These are phyloP conservation scores for Tringa solitaria DNA, from an alignment of 2,113 vertebrate genomes.

Conservation along the genomic window DNA sequence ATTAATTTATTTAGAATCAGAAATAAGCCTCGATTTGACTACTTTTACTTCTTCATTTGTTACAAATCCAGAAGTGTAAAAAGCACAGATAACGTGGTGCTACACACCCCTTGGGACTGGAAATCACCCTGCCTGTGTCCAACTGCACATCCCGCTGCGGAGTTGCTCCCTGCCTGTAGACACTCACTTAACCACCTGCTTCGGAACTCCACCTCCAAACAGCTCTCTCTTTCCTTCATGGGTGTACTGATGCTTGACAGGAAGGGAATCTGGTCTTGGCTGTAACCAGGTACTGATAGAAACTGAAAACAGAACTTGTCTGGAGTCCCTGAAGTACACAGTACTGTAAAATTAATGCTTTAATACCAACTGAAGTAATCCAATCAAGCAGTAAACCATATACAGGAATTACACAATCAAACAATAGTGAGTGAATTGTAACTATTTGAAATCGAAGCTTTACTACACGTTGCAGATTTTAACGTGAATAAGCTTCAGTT, in stretches of 20 bases:
- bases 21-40: not conserved
- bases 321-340: not conserved
- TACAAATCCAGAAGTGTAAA: not conserved
- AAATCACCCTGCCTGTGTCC: not conserved
- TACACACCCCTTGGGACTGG: not conserved
- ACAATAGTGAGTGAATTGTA: not conserved
- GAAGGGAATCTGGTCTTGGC: not conserved
- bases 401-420: not conserved
- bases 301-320: not conserved
- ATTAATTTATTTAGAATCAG: not conserved
- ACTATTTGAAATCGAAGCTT: not conserved
- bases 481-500: not conserved
- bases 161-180: not conserved
- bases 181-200: not conserved
- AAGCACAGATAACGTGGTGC: not conserved
- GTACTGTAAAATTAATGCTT: not conserved
- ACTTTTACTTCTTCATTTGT: not conserved
- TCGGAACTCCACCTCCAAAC: not conserved
- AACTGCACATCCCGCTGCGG: accelerated
- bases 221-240: not conserved
- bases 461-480: not conserved
- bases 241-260: not conserved
- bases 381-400: not conserved
- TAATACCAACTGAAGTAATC: not conserved
- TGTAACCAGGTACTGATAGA: not conserved